Evolutionary conservation across 2,888 invertebrate species (phyloP).

Genomic region (Platycheirus rosarum): DNA sequence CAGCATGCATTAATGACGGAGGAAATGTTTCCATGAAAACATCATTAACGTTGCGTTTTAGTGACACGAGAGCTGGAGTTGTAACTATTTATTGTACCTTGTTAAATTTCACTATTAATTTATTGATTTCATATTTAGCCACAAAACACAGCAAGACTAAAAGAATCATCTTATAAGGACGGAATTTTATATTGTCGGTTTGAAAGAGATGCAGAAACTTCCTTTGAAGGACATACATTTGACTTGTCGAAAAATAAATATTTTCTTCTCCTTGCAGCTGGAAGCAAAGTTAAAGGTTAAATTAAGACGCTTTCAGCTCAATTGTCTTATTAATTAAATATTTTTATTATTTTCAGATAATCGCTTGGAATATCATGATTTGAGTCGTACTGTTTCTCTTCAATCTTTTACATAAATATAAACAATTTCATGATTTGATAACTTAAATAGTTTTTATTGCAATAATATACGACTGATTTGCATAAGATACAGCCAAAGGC

Average conservation of each 20-base stretch:
- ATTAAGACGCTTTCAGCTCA: neutral
- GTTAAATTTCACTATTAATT: no score
- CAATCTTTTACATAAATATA: conserved; percentile 79
- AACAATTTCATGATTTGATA: no score
- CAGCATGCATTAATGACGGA: conserved; percentile 89
- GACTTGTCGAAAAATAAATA: conserved; percentile 88
- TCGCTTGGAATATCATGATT: conserved; percentile 87
- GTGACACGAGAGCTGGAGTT: conserved; percentile 78
- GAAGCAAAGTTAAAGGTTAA: conserved; percentile 77
- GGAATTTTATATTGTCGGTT: conserved; percentile 91
- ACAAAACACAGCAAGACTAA: conserved; percentile 87
- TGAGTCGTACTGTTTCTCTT: conserved; percentile 85
- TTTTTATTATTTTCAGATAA: conserved; percentile 79
- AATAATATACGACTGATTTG: no score
- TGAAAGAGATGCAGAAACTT: conserved; percentile 86
- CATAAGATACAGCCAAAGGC: no score
- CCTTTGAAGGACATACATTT: conserved; percentile 86
- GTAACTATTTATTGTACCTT: conserved; percentile 76
- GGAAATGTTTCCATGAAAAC: conserved; percentile 85
- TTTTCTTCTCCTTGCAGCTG: conserved; percentile 88
- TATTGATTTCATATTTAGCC: conserved; percentile 81
- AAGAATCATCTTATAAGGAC: conserved; percentile 86
- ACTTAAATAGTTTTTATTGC: no score
- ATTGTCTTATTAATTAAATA: neutral
- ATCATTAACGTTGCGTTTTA: conserved; percentile 86